These are phyloP conservation scores for Acanthornis magna DNA, from an alignment of 2,797 vertebrate species.

Conservation along the genomic window DNA sequence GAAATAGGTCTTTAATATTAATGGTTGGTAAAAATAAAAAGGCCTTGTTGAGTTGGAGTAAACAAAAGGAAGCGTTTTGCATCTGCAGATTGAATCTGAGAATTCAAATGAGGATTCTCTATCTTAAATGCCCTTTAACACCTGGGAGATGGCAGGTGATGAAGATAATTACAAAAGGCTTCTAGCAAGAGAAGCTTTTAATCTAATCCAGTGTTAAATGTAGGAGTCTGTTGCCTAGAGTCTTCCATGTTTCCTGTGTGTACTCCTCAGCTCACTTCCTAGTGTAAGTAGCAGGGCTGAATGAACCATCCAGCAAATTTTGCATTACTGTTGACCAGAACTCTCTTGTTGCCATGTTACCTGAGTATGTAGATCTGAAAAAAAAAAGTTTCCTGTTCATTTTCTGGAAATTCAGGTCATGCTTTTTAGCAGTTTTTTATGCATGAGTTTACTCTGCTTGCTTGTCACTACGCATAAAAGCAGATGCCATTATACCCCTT, in stretches of 20 bases:
- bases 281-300: neutral
- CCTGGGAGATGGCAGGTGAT: neutral
- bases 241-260: rapidly evolving
- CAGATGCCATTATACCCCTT: neutral
- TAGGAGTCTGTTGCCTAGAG: neutral
- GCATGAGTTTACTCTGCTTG: neutral
- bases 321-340: neutral
- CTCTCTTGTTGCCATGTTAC: neutral
- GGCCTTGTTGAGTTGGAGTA: neutral
- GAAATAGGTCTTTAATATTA: neutral
- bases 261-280: neutral
- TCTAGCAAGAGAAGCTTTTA: neutral
- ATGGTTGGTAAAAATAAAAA: neutral
- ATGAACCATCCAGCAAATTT: neutral
- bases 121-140: neutral
- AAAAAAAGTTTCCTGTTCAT: neutral
- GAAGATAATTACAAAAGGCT: neutral
- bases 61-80: neutral
- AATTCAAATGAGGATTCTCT: neutral
- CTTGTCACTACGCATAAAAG: neutral
- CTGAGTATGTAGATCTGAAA: neutral
- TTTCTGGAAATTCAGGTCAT: neutral
- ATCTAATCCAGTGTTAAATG: neutral
- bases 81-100: neutral
- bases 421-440: neutral